Evolutionary conservation across 2,888 invertebrate genomes (phyloP).

Genomic region (Plagiodera versicolora): DNA sequence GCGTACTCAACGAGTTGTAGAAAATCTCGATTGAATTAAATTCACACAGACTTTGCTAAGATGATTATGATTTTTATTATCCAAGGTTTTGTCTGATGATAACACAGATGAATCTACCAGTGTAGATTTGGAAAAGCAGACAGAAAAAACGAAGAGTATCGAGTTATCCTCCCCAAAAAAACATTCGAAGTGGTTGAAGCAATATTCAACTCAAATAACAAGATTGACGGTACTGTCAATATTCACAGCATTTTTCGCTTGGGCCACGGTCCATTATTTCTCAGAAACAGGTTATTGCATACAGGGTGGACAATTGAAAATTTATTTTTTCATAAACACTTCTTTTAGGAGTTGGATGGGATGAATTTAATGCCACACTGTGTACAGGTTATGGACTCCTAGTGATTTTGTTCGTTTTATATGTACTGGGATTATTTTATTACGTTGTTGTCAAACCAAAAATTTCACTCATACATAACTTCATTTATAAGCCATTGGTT

Average conservation of each 20-base stretch:
- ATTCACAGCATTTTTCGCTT: conserved; percentile 40
- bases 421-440: conserved; percentile 31
- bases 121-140: neutral
- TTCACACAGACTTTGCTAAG: too few species aligned
- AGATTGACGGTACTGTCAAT: conserved; percentile 8
- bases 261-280: conserved; percentile 43
- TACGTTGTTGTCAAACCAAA: conserved; percentile 30
- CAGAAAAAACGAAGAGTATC: neutral
- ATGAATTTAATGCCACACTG: conserved; percentile 29
- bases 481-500: conserved; percentile 25
- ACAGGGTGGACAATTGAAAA: too few species aligned
- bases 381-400: conserved; percentile 38
- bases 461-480: conserved; percentile 27
- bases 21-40: too few species aligned
- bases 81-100: neutral
- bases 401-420: conserved; percentile 34
- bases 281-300: conserved; percentile 33
- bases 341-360: conserved; percentile 23
- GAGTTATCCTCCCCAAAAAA: neutral
- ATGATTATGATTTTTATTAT: neutral
- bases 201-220: neutral
- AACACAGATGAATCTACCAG: neutral
- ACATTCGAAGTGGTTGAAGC: neutral
- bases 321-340: too few species aligned
- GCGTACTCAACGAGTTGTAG: too few species aligned